Percentiles rank a stretch among this genome's conserved stretches.
phyloP scores from a whole-genome alignment of 2,797 vertebrate species.

The Intellagama lesueurii region DNA sequence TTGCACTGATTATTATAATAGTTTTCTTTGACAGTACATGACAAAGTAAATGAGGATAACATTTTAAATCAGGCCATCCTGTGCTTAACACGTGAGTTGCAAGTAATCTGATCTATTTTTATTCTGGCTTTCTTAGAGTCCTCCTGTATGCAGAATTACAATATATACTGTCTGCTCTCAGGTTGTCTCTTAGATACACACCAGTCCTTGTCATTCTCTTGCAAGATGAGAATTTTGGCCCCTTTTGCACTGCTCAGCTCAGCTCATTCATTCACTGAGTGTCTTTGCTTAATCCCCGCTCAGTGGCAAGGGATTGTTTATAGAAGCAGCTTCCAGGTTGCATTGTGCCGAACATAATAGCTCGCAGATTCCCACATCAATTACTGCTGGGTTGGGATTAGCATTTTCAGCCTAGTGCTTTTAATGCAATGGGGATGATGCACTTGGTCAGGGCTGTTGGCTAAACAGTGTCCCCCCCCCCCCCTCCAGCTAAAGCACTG shows the following conservation, averaged over 20 bases:
- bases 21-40: too few species aligned
- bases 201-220: background rate
- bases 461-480: too few species aligned
- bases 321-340: background rate
- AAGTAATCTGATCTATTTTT: background rate
- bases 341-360: constrained; percentile 24
- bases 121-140: background rate
- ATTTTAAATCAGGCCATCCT: too few species aligned
- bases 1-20: too few species aligned
- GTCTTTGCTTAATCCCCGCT: constrained; percentile 26
- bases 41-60: too few species aligned
- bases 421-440: background rate
- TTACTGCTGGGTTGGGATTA: background rate
- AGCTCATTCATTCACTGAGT: background rate
- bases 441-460: too few species aligned
- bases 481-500: background rate
- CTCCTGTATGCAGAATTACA: background rate
- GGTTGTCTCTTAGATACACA: too few species aligned
- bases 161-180: background rate
- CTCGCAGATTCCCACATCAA: constrained; percentile 17
- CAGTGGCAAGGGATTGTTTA: background rate
- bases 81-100: background rate
- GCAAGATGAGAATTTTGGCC: background rate
- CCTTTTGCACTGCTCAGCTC: background rate
- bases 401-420: background rate